Evolutionary conservation across 2,888 invertebrate species (phyloP).

Genomic region (Lasioglossum pauxillum): DNA sequence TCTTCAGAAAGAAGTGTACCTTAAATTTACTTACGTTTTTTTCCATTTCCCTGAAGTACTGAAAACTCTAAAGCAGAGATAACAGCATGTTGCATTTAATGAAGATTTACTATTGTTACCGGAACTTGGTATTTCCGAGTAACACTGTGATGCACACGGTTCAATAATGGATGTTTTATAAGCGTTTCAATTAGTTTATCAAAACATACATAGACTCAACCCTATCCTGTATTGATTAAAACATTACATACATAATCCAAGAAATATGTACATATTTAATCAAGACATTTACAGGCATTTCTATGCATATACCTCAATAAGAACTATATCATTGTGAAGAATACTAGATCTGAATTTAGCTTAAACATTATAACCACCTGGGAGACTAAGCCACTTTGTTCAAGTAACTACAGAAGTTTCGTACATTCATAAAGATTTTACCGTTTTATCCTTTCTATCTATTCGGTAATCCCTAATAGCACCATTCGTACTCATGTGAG

Average conservation of each 20-base stretch:
- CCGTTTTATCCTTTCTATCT: neutral
- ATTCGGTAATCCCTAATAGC: constrained; percentile 27
- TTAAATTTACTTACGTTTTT: constrained; percentile 63
- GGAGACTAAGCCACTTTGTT: constrained; percentile 33
- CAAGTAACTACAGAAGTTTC: constrained; percentile 31
- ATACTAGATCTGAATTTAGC: constrained; percentile 12
- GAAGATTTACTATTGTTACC: constrained; percentile 25
- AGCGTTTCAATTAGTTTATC: constrained; percentile 26
- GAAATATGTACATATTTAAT: constrained; percentile 27
- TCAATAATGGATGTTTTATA: constrained; percentile 16
- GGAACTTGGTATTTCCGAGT: constrained; percentile 23
- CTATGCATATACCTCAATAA: constrained; percentile 25
- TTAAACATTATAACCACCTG: constrained; percentile 18
- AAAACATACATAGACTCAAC: constrained; percentile 13
- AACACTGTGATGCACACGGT: constrained; percentile 15
- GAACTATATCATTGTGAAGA: constrained; percentile 10
- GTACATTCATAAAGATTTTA: constrained; percentile 17
- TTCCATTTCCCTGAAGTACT: constrained; percentile 67
- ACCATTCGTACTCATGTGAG: constrained; percentile 31
- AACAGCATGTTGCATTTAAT: constrained; percentile 77
- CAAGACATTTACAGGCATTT: constrained; percentile 18
- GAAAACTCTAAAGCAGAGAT: constrained; percentile 74
- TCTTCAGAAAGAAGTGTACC: constrained; percentile 41
- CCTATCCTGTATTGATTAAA: constrained; percentile 15
- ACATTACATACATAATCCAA: constrained; percentile 3